Percentiles rank a stretch among this genome's conserved stretches.
phyloP scores from a whole-genome alignment of 2,888 invertebrate species.

The Mythimna albipuncta region DNA sequence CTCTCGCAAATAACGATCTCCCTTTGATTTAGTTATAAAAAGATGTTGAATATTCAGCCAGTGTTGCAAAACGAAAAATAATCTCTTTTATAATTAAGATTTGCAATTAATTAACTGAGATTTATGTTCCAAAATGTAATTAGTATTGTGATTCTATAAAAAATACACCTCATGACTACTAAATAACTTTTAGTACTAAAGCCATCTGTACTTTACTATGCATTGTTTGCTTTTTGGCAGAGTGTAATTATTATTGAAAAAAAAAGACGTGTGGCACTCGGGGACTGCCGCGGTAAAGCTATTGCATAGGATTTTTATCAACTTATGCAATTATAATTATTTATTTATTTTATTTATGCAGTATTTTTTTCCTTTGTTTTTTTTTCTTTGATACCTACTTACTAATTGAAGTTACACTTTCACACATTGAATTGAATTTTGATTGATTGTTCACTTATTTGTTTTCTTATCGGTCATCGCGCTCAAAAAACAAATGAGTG shows the following conservation, averaged over 20 bases:
- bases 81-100: conserved; percentile 50
- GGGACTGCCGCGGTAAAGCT: too few relatives aligned
- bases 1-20: conserved; percentile 15
- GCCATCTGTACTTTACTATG: background rate
- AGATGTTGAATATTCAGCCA: conserved; percentile 30
- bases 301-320: too few relatives aligned
- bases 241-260: background rate
- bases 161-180: conserved; percentile 29
- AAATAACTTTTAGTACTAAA: conserved; percentile 19
- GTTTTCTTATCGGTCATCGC: too few relatives aligned
- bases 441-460: too few relatives aligned
- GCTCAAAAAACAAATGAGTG: too few relatives aligned
- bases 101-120: conserved; percentile 38
- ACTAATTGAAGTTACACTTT: too few relatives aligned
- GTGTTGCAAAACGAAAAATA: conserved; percentile 47
- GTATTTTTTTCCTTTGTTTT: too few relatives aligned
- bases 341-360: too few relatives aligned
- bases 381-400: too few relatives aligned
- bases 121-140: conserved; percentile 48
- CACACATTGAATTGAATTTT: too few relatives aligned
- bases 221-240: background rate
- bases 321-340: too few relatives aligned
- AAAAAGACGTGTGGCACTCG: too few relatives aligned
- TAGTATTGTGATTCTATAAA: conserved; percentile 26
- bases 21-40: conserved; percentile 37